Evolutionary conservation across 2,888 invertebrate genomes (phyloP).

Genomic region (Macrostomum cliftonense): DNA sequence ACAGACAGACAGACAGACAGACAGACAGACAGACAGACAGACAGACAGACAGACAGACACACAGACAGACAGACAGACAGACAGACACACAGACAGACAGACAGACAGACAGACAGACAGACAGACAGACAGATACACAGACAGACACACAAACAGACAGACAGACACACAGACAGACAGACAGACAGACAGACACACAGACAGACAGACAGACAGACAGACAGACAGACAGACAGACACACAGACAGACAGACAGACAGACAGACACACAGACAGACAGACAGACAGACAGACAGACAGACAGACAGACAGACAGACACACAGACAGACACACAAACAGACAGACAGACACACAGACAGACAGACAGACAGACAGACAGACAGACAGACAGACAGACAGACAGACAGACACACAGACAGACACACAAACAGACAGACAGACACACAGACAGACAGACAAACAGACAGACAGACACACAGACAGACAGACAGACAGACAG

Average conservation of each 20-base stretch:
- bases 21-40: constrained; percentile 8
- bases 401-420: neutral
- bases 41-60: constrained; percentile 10
- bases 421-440: too few relatives aligned
- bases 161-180: too few relatives aligned
- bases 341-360: neutral
- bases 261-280: neutral
- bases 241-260: too few relatives aligned
- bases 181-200: too few relatives aligned
- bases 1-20: constrained; percentile 10
- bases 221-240: too few relatives aligned
- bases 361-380: neutral
- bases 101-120: constrained; percentile 5
- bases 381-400: neutral
- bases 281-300: neutral
- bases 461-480: too few relatives aligned
- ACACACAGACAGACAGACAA: too few relatives aligned
- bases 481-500: neutral
- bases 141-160: too few relatives aligned
- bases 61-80: constrained; percentile 12
- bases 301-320: neutral
- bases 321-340: too few relatives aligned
- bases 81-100: constrained; percentile 11
- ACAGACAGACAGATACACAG: constrained; percentile 8
- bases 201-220: too few relatives aligned